Evolutionary conservation across 53 echinoderm and acorn worm genomes (phyloP).

Genomic region (Arbacia lixula): DNA sequence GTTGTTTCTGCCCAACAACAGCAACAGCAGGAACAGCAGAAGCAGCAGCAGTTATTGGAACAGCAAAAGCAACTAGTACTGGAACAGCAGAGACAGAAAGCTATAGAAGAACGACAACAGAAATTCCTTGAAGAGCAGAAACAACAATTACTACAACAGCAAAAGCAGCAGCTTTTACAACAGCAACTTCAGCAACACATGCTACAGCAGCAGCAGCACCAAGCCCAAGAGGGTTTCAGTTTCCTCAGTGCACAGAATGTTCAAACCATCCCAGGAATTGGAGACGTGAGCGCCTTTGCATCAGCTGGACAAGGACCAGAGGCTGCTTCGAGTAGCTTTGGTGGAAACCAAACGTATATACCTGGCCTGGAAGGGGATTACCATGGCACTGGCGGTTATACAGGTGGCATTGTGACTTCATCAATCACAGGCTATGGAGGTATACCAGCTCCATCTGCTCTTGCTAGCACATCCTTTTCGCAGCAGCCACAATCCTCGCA

Average conservation of each 20-base stretch:
- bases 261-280: slow-evolving; percentile 18
- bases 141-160: slow-evolving; percentile 31
- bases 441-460: slow-evolving; percentile 11
- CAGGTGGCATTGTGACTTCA: slow-evolving; percentile 28
- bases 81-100: slow-evolving; percentile 1
- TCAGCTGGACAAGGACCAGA: background rate
- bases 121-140: too few species aligned
- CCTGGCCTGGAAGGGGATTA: slow-evolving; percentile 33
- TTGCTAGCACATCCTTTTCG: background rate
- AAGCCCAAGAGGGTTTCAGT: background rate
- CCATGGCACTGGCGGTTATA: background rate
- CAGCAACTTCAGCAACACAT: slow-evolving; percentile 14
- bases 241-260: slow-evolving; percentile 8
- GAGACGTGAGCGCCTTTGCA: background rate
- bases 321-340: background rate
- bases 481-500: too few species aligned
- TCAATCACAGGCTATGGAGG: slow-evolving; percentile 40
- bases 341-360: slow-evolving; percentile 15
- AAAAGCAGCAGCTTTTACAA: slow-evolving; percentile 4
- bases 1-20: slow-evolving; percentile 33
- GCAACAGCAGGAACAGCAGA: slow-evolving; percentile 1
- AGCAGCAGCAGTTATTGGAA: slow-evolving; percentile 11
- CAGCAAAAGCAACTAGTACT: slow-evolving; percentile 19
- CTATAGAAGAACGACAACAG: background rate
- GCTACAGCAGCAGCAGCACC: slow-evolving; percentile 14